Evolutionary conservation across 2,888 invertebrate species (phyloP).

Genomic region (Sisyra terminalis): DNA sequence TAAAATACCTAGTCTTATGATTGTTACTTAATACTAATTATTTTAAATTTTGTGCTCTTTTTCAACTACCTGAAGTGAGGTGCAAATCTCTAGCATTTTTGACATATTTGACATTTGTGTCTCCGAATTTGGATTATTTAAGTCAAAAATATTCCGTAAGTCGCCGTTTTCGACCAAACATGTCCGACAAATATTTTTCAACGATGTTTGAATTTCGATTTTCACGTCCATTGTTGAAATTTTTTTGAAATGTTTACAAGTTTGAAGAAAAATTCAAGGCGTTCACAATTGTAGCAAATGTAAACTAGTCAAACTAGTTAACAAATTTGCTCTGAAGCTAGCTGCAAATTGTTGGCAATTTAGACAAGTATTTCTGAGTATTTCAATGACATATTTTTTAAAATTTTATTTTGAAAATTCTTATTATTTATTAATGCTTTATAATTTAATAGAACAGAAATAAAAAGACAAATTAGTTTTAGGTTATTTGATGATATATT

Average conservation of each 20-base stretch:
- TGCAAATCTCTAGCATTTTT: slow-evolving; percentile 14
- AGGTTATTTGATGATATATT: too few species aligned
- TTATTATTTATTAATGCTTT: too few species aligned
- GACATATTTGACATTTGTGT: slow-evolving; percentile 11
- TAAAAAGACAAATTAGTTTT: too few species aligned
- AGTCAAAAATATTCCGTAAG: slow-evolving; percentile 14
- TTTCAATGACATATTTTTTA: too few species aligned
- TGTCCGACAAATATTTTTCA: slow-evolving; percentile 16
- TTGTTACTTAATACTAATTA: neutral
- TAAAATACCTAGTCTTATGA: neutral
- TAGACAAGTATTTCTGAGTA: too few species aligned
- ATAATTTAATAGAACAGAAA: too few species aligned
- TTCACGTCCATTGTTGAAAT: neutral
- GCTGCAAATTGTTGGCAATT: too few species aligned
- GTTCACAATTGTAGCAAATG: neutral
- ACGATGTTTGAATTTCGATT: slow-evolving; percentile 5
- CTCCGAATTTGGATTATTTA: slow-evolving; percentile 11
- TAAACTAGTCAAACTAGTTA: neutral
- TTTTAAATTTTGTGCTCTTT: neutral
- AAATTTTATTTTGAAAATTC: too few species aligned
- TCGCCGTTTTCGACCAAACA: slow-evolving; percentile 15
- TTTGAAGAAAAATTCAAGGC: neutral
- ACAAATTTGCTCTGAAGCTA: neutral
- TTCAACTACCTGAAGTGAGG: slow-evolving; percentile 10
- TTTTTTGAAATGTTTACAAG: neutral